Conservation (phyloP, 2,113 vertebrate species). For the Grus americana region DNA sequence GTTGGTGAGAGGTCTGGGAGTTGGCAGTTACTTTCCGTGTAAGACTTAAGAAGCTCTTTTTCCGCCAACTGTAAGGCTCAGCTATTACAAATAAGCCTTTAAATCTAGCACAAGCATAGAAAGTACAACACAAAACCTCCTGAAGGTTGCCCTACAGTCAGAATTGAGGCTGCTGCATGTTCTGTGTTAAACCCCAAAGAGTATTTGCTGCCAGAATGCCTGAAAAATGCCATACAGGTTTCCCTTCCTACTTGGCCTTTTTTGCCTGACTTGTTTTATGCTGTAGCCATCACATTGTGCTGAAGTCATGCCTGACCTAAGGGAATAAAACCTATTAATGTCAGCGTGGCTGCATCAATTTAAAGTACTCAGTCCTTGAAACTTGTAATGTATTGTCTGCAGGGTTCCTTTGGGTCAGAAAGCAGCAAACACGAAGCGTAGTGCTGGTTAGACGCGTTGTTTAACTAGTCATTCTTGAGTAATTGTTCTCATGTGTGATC, state of each 20-base stretch:
- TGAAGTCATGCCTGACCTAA: not conserved
- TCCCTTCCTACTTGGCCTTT: not conserved
- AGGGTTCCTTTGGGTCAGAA: conserved; percentile 19
- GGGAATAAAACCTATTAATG: conserved; percentile 46
- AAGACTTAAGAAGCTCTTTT: not conserved
- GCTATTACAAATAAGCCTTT: not conserved
- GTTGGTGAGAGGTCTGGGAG: not conserved
- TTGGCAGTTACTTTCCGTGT: not conserved
- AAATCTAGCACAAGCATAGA: not conserved
- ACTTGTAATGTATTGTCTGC: not conserved
- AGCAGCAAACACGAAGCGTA: not conserved
- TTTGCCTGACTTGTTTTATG: not conserved
- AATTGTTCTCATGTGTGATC: conserved; percentile 51
- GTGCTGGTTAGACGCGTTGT: conserved; percentile 11
- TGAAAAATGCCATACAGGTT: not conserved
- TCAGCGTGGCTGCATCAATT: not conserved
- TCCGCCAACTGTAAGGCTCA: not conserved
- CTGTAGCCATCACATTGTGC: not conserved
- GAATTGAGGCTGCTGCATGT: not conserved
- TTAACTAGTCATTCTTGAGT: conserved; percentile 39
- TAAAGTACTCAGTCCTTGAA: not conserved
- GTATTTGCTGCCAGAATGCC: not conserved
- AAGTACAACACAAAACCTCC: not conserved
- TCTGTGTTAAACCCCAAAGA: not conserved
- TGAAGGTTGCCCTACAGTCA: not conserved